Evolutionary conservation across 2,797 vertebrate species (phyloP).

Genomic region (Otus scops): DNA sequence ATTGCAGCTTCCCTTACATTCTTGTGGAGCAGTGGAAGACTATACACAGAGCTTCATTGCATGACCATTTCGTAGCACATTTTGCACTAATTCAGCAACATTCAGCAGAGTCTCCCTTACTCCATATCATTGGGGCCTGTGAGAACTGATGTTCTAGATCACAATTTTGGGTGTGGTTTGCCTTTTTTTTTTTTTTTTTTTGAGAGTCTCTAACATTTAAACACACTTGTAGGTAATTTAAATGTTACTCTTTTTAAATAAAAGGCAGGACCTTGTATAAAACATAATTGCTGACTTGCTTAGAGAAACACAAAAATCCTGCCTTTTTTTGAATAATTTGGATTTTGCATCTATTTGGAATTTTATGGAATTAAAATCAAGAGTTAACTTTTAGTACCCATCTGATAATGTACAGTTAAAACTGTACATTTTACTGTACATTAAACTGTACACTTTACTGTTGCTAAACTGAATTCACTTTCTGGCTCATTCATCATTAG

Average conservation of each 20-base stretch:
- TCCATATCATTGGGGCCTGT: background rate
- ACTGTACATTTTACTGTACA: background rate
- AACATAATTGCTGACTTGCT: background rate
- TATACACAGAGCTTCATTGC: background rate
- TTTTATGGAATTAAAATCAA: background rate
- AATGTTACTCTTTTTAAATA: background rate
- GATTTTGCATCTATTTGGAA: background rate
- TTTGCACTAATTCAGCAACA: background rate
- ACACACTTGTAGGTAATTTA: background rate
- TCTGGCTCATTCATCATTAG: background rate
- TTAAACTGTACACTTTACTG: background rate
- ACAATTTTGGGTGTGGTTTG: background rate
- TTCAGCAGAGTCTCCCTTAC: background rate
- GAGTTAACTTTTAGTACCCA: background rate
- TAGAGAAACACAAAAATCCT: background rate
- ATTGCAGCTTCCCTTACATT: background rate
- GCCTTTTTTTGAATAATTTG: background rate
- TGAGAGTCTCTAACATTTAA: background rate
- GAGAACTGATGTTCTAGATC: background rate
- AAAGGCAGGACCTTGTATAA: background rate
- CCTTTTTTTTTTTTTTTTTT: background rate
- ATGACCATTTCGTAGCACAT: background rate
- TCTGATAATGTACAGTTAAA: background rate
- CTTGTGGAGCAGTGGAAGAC: background rate
- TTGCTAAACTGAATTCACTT: background rate